Percentiles rank a stretch among this genome's conserved stretches.
These are phyloP conservation scores for Hecatera dysodea DNA, from an alignment of 2,888 invertebrate species.

Conservation along the genomic window DNA sequence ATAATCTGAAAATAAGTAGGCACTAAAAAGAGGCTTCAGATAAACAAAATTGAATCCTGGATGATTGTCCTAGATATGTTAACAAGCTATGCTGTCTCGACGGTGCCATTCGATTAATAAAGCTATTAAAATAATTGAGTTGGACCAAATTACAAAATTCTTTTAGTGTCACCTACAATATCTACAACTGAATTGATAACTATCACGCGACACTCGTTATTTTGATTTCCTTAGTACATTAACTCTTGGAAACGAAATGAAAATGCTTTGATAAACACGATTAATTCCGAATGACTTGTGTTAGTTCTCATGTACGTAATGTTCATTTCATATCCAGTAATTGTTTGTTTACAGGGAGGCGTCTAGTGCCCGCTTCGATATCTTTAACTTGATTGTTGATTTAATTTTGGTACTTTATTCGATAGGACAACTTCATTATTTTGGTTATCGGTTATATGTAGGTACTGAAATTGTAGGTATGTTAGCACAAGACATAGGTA, in stretches of 20 bases:
- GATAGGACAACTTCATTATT: not conserved
- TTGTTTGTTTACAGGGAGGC: constrained; percentile 75
- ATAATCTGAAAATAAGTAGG: not conserved
- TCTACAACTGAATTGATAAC: constrained; percentile 73
- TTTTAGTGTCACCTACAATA: constrained; percentile 71
- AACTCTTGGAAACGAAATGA: constrained; percentile 80
- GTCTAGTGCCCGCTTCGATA: constrained; percentile 43
- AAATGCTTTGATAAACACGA: constrained; percentile 81
- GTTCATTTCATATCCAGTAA: constrained; percentile 73
- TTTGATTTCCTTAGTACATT: constrained; percentile 85
- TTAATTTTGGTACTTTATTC: constrained; percentile 44
- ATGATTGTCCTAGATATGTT: constrained; percentile 16
- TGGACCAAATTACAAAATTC: constrained; percentile 78
- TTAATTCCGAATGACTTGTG: constrained; percentile 80
- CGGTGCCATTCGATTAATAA: constrained; percentile 63
- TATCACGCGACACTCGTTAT: constrained; percentile 85
- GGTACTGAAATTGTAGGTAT: not conserved
- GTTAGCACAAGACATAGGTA: no score
- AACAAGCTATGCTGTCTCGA: constrained; percentile 34
- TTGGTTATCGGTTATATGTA: not conserved
- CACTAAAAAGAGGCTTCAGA: not conserved
- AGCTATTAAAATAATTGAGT: constrained; percentile 74
- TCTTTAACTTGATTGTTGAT: constrained; percentile 60
- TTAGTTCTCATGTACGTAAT: constrained; percentile 68
- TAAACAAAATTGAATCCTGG: constrained; percentile 10